Evolutionary conservation across 1,140 invertebrate genomes (phyloP).

Genomic region (Telenomus remus): DNA sequence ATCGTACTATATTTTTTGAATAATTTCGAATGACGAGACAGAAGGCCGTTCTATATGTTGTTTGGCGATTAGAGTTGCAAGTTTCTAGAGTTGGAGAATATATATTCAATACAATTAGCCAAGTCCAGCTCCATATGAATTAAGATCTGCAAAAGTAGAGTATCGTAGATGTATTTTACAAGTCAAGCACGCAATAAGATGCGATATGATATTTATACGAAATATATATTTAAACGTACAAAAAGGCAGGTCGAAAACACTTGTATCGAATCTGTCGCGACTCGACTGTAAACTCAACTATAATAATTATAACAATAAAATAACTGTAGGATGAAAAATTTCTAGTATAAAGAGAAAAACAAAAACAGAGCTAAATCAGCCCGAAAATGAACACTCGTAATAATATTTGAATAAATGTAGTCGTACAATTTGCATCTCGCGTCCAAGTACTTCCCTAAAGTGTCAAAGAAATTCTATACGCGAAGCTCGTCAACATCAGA

Average conservation of each 20-base stretch:
- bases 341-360: neutral
- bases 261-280: slow-evolving; percentile 23
- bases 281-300: slow-evolving; percentile 33
- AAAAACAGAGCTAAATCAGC: slow-evolving; percentile 2
- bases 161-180: slow-evolving; percentile 39
- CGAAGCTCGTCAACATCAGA: slow-evolving; percentile 30
- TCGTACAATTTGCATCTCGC: slow-evolving; percentile 41
- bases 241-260: slow-evolving; percentile 21
- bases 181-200: slow-evolving; percentile 12
- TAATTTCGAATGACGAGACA: slow-evolving; percentile 5
- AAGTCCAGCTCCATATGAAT: slow-evolving; percentile 13
- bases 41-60: slow-evolving; percentile 3
- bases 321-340: slow-evolving; percentile 26
- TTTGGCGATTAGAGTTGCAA: slow-evolving; percentile 39
- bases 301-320: slow-evolving; percentile 21
- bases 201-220: slow-evolving; percentile 30
- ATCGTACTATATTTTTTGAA: slow-evolving; percentile 5
- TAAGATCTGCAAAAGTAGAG: slow-evolving; percentile 22
- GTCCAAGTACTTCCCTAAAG: slow-evolving; percentile 12
- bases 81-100: slow-evolving; percentile 18
- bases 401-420: neutral
- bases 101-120: slow-evolving; percentile 26
- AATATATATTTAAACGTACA: slow-evolving; percentile 34
- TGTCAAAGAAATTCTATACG: slow-evolving; percentile 25
- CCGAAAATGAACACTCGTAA: slow-evolving; percentile 5